A percentile compares a stretch with the other conserved stretches of the same genome.
Conservation (phyloP, 2,797 vertebrate genomes). For the Sebastolobus altivelis region DNA sequence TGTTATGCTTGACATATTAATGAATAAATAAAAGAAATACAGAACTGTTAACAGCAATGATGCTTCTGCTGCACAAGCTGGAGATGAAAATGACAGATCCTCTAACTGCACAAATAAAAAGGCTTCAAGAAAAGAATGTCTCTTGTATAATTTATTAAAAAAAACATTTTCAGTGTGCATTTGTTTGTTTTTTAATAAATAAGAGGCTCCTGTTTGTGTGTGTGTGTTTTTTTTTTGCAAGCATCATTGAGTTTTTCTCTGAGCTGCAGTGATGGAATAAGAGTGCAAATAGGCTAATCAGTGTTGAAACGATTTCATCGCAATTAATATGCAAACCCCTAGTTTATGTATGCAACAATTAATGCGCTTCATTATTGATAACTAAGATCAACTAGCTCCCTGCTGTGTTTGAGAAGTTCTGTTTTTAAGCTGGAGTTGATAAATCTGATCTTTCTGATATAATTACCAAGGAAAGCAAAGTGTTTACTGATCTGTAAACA, state of each 20-base stretch:
- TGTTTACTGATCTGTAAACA: constrained; percentile 25
- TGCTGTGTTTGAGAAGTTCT: constrained; percentile 24
- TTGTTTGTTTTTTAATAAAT: background rate
- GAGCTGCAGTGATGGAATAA: constrained; percentile 10
- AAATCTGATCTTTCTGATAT: constrained; percentile 26
- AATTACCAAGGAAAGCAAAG: constrained; percentile 32
- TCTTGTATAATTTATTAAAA: constrained; percentile 1
- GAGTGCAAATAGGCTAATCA: constrained; percentile 14
- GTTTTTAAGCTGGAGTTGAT: constrained; percentile 20
- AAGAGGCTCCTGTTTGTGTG: background rate
- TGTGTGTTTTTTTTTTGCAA: background rate
- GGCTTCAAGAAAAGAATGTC: constrained; percentile 7
- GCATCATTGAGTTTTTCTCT: background rate
- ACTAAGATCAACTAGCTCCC: constrained; percentile 15
- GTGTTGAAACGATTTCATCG: background rate
- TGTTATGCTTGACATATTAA: background rate
- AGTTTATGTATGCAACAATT: constrained; percentile 33
- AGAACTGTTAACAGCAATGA: background rate
- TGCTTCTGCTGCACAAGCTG: background rate
- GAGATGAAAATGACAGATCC: background rate
- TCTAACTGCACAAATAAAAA: constrained; percentile 7
- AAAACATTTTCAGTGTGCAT: background rate
- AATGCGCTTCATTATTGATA: constrained; percentile 37
- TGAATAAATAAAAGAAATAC: constrained; percentile 11
- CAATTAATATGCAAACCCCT: constrained; percentile 18